Conservation (phyloP, 1,140 invertebrate species). For the Zophobas atratus region DNA sequence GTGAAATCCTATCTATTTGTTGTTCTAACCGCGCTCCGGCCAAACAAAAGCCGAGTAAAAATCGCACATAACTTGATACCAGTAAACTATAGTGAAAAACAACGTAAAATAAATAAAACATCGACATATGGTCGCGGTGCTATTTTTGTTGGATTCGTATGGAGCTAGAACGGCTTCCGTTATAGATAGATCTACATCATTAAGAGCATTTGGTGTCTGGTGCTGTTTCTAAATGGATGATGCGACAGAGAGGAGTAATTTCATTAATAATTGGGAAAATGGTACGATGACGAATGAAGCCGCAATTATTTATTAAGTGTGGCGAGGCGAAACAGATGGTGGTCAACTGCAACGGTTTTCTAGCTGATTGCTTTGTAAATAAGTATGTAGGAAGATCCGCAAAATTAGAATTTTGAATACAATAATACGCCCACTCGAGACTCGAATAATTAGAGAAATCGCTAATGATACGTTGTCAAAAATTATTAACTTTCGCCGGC, state of each 20-base stretch:
- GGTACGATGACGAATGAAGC: too few relatives aligned
- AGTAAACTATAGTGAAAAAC: not conserved
- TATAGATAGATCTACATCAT: constrained; percentile 29
- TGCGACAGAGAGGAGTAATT: not conserved
- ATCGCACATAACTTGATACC: constrained; percentile 1
- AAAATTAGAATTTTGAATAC: too few relatives aligned
- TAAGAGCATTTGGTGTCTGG: constrained; percentile 25
- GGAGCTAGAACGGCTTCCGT: constrained; percentile 15
- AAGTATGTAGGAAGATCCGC: too few relatives aligned
- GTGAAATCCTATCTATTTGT: not conserved
- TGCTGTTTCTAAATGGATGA: not conserved
- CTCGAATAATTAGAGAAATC: too few relatives aligned
- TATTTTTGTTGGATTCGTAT: constrained; percentile 14
- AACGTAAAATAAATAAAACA: constrained; percentile 12
- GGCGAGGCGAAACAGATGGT: too few relatives aligned
- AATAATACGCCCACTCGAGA: too few relatives aligned
- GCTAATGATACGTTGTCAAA: too few relatives aligned
- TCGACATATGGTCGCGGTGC: constrained; percentile 9
- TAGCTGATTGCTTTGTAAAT: too few relatives aligned
- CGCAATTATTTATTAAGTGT: too few relatives aligned
- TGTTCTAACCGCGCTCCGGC: not conserved
- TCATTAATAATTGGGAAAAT: too few relatives aligned
- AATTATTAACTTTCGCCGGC: too few relatives aligned
- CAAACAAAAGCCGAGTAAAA: constrained; percentile 13
- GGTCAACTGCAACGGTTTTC: too few relatives aligned